Evolutionary conservation across 2,888 invertebrate genomes (phyloP).

Genomic region (Ephialtes manifestator): DNA sequence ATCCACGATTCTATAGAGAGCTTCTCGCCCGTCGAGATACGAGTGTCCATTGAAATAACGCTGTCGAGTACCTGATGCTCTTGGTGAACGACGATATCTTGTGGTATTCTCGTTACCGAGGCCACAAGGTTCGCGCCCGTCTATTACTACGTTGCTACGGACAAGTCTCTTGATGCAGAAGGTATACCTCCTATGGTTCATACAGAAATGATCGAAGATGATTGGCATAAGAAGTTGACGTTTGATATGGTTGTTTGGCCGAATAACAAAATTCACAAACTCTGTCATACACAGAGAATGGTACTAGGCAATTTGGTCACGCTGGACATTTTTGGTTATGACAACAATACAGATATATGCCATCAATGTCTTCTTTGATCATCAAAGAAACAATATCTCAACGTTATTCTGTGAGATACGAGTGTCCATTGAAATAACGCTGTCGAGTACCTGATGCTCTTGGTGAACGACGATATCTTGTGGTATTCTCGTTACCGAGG

Average conservation of each 20-base stretch:
- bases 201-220: not conserved
- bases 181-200: too few species aligned
- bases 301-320: too few species aligned
- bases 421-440: constrained; percentile 74
- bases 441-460: constrained; percentile 61
- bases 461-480: constrained; percentile 30
- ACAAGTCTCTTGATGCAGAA: not conserved
- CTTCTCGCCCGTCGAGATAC: constrained; percentile 41
- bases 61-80: constrained; percentile 63
- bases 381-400: too few species aligned
- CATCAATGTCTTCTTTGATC: too few species aligned
- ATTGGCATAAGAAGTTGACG: too few species aligned
- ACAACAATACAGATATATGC: too few species aligned
- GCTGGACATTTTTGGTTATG: too few species aligned
- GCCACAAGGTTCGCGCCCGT: not conserved
- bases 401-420: constrained; percentile 18
- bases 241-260: too few species aligned
- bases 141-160: not conserved
- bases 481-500: constrained; percentile 15
- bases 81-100: constrained; percentile 31
- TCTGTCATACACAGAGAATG: too few species aligned
- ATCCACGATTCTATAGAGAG: constrained; percentile 59
- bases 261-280: too few species aligned
- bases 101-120: constrained; percentile 15
- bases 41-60: constrained; percentile 74